Conservation (phyloP, 2,888 invertebrate genomes). For the Listrodromus nycthemerus region DNA sequence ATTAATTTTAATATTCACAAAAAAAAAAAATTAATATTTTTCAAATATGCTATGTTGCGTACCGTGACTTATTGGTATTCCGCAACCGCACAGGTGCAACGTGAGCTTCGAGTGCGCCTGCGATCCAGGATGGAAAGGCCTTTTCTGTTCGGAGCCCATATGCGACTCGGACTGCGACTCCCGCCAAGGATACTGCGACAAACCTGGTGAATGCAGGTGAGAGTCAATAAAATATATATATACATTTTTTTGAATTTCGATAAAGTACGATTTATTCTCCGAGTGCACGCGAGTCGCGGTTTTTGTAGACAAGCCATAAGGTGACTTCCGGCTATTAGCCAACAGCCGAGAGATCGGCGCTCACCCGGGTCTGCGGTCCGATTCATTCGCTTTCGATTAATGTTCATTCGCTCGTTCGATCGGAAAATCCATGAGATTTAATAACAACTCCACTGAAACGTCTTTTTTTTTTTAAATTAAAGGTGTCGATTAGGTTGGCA, state of each 20-base stretch:
- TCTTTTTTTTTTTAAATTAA: neutral
- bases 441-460: neutral
- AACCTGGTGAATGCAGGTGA: conserved; percentile 92
- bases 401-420: neutral
- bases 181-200: conserved; percentile 94
- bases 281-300: neutral
- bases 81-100: conserved; percentile 87
- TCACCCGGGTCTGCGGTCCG: conserved; percentile 14
- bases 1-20: neutral
- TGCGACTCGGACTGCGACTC: conserved; percentile 94
- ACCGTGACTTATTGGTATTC: conserved; percentile 14
- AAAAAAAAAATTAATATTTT: neutral
- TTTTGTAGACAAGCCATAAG: neutral
- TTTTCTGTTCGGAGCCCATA: conserved; percentile 95
- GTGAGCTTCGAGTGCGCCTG: conserved; percentile 95
- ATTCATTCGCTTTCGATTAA: conserved; percentile 35
- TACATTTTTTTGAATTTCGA: neutral
- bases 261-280: neutral
- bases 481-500: conserved; percentile 96
- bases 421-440: conserved; percentile 4
- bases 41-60: neutral
- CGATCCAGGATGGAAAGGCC: conserved; percentile 93
- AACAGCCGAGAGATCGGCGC: conserved; percentile 14
- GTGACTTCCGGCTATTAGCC: conserved; percentile 40
- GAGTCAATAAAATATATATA: conserved; percentile 59